Conservation (phyloP, 2,113 vertebrate species). For the Paradoxurus hermaphroditus region DNA sequence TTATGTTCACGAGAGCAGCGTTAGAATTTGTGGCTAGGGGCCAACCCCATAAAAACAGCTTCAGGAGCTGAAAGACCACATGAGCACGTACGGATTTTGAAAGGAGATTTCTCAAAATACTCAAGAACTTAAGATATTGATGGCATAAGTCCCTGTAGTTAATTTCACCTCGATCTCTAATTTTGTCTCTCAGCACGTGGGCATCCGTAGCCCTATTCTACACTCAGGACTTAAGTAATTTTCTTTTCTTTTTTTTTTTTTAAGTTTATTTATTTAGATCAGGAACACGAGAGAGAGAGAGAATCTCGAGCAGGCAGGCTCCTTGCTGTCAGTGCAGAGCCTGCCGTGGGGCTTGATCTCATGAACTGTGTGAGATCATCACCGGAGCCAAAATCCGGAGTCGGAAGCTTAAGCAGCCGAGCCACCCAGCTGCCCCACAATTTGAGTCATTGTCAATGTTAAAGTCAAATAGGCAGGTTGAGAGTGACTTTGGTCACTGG, state of each 20-base stretch:
- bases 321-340: no score
- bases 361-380: no score
- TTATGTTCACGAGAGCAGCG: neutral
- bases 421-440: no score
- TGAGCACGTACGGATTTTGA: neutral
- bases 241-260: neutral
- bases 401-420: no score
- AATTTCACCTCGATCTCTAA: neutral
- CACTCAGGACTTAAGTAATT: neutral
- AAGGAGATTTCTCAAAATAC: neutral
- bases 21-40: neutral
- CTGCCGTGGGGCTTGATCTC: no score
- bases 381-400: no score
- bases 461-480: neutral
- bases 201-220: neutral
- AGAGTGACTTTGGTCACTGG: neutral
- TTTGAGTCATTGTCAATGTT: neutral
- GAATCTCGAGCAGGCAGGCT: no score
- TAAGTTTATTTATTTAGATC: no score
- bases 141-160: neutral
- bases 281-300: no score
- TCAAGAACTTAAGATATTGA: neutral
- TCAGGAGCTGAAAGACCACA: neutral
- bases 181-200: neutral
- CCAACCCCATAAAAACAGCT: neutral